phyloP scores from a whole-genome alignment of 2,888 invertebrate genomes.

The Cynaeus angustus region DNA sequence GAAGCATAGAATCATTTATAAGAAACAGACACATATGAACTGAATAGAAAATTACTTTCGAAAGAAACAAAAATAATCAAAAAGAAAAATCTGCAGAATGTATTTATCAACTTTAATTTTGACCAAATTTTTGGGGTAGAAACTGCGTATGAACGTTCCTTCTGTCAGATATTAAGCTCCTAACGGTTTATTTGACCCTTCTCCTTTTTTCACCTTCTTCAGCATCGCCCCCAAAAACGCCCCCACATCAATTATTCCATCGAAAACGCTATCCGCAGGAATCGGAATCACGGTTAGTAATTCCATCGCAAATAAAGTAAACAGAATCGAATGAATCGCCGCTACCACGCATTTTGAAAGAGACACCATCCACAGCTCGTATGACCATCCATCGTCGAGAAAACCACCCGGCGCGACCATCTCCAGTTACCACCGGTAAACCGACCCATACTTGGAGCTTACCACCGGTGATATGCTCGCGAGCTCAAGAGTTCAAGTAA shows the following conservation, averaged over 20 bases:
- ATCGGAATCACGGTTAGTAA: conserved; percentile 50
- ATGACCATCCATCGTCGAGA: conserved; percentile 49
- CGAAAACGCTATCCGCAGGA: conserved; percentile 44
- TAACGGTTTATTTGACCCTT: conserved; percentile 13
- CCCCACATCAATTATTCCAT: conserved; percentile 21
- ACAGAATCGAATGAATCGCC: conserved; percentile 30
- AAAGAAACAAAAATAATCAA: no score
- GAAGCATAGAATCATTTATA: no score
- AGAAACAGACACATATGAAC: no score
- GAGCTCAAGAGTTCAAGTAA: conserved; percentile 57
- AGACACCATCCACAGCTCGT: conserved; percentile 40
- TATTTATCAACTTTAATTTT: no score
- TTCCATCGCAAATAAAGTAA: conserved; percentile 42
- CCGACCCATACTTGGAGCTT: conserved; percentile 61
- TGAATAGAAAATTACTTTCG: no score
- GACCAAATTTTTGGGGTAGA: not conserved
- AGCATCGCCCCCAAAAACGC: conserved; percentile 20
- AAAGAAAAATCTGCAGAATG: no score
- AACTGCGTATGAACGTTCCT: not conserved
- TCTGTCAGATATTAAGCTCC: not conserved
- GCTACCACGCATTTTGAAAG: conserved; percentile 18
- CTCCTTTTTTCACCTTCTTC: not conserved
- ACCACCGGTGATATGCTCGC: conserved; percentile 67
- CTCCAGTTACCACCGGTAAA: conserved; percentile 64
- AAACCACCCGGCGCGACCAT: conserved; percentile 65